A percentile compares a stretch with the other conserved stretches of the same genome.
These are phyloP conservation scores for Melipona bicolor DNA, from an alignment of 2,888 invertebrate species.

Conservation along the genomic window DNA sequence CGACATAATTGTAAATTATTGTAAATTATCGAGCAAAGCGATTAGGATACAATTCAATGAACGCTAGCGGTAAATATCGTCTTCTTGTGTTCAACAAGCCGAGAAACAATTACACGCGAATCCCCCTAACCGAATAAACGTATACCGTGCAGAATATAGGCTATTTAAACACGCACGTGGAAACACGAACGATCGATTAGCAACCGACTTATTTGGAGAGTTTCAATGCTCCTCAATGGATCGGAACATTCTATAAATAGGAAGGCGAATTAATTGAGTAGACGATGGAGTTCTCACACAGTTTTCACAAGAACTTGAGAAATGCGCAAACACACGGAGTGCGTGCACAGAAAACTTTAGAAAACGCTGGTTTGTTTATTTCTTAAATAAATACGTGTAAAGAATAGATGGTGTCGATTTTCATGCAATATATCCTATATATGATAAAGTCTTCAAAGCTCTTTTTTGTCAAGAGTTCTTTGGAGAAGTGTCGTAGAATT, in stretches of 20 bases:
- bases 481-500: too few species aligned
- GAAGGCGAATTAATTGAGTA: background rate
- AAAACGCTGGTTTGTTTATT: too few species aligned
- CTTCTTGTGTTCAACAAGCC: background rate
- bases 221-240: background rate
- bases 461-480: too few species aligned
- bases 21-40: background rate
- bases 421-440: too few species aligned
- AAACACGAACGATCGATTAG: conserved; percentile 21
- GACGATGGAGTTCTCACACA: too few species aligned
- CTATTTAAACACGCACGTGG: conserved; percentile 10
- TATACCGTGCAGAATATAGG: background rate
- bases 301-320: too few species aligned
- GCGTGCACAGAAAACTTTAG: too few species aligned
- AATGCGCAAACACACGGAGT: too few species aligned
- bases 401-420: too few species aligned
- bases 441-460: too few species aligned
- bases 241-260: background rate
- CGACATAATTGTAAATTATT: background rate
- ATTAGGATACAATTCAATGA: background rate
- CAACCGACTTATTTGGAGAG: background rate
- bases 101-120: conserved; percentile 4
- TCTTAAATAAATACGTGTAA: too few species aligned
- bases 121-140: background rate
- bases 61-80: background rate